Conservation (phyloP, 2,888 invertebrate genomes). For the Brachylomia viminalis region DNA sequence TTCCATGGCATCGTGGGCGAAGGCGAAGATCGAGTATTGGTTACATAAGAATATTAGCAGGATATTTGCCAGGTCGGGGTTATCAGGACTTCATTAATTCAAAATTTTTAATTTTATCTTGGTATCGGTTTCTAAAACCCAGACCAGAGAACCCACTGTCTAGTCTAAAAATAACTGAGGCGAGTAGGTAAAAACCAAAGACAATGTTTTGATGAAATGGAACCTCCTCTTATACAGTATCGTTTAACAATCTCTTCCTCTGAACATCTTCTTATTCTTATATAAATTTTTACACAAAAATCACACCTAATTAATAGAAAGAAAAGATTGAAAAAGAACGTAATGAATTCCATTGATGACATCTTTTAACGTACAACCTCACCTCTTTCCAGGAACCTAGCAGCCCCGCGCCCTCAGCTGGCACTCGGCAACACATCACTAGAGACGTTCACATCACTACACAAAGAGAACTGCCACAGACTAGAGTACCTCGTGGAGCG, state of each 20-base stretch:
- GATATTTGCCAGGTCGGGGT: too few relatives aligned
- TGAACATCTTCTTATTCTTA: too few relatives aligned
- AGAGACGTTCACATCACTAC: slow-evolving; percentile 82
- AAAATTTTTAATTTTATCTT: too few relatives aligned
- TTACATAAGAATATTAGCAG: too few relatives aligned
- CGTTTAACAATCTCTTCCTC: too few relatives aligned
- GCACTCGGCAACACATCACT: slow-evolving; percentile 79
- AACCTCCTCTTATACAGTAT: neutral
- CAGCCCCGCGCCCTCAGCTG: slow-evolving; percentile 73
- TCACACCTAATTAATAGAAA: too few relatives aligned
- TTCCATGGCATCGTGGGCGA: slow-evolving; percentile 29
- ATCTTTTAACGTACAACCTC: slow-evolving; percentile 1
- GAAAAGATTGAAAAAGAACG: too few relatives aligned
- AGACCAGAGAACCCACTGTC: neutral
- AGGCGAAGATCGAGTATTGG: too few relatives aligned
- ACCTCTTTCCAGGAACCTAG: slow-evolving; percentile 83
- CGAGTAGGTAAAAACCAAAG: neutral
- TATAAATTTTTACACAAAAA: too few relatives aligned
- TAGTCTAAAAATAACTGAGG: neutral
- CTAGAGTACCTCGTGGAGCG: slow-evolving; percentile 93
- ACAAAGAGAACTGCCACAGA: slow-evolving; percentile 93
- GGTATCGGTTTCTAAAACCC: neutral
- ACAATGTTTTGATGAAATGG: neutral
- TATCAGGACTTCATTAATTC: too few relatives aligned
- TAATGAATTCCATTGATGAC: too few relatives aligned